phyloP scores from a whole-genome alignment of 2,113 vertebrate genomes.

The Pungitius pungitius region DNA sequence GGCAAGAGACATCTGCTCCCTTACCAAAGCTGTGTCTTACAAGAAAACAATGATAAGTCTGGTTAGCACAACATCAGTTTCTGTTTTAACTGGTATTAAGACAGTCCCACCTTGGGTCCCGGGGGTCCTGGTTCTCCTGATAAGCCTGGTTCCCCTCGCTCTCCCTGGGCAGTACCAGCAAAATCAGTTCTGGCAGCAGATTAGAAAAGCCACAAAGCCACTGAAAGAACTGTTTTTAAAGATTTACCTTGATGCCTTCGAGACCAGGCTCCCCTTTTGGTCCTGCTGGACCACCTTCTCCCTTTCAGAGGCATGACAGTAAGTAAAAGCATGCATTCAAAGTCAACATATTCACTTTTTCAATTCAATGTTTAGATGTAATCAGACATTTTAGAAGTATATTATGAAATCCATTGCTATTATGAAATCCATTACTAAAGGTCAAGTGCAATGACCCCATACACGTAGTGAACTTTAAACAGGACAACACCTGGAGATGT shows the following conservation, averaged over 20 bases:
- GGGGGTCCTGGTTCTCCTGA: slow-evolving; percentile 65
- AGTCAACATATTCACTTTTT: too few species aligned
- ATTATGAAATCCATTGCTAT: not conserved
- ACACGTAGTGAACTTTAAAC: not conserved
- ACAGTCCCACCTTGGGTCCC: slow-evolving; percentile 70
- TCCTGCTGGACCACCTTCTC: slow-evolving; percentile 71
- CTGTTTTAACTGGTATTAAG: not conserved
- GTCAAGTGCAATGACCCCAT: not conserved
- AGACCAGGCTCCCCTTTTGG: slow-evolving; percentile 69
- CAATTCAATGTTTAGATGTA: not conserved
- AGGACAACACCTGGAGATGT: not conserved
- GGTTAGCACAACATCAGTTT: not conserved
- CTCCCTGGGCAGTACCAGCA: slow-evolving; percentile 70
- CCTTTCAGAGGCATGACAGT: slow-evolving; percentile 55
- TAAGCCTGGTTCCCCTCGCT: slow-evolving; percentile 69
- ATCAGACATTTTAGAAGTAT: not conserved
- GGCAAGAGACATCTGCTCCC: not conserved
- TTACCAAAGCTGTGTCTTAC: not conserved
- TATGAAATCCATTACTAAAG: not conserved
- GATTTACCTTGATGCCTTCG: slow-evolving; percentile 66
- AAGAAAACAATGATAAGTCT: not conserved
- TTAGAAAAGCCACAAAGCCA: not conserved
- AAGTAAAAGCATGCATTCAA: not conserved
- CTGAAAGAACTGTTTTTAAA: not conserved
- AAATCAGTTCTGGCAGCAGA: not conserved